Base-by-base conservation (phyloP, 2,888 invertebrate species). In the Gymnosoma rotundatum region DNA sequence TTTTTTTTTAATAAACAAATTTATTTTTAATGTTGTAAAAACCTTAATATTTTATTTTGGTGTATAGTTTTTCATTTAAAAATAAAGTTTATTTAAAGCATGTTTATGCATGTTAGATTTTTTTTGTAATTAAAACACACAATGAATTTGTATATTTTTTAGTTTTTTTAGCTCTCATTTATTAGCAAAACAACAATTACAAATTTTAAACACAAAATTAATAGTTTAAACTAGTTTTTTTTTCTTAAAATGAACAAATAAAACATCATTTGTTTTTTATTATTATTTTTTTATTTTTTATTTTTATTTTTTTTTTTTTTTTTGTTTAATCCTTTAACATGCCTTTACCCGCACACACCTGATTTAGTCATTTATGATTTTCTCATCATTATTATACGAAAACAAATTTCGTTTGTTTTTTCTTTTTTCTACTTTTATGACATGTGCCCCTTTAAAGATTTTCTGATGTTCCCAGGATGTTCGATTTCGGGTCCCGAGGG, bases 401-500 rank as follows among this genome's bases (percentile, higher is more conserved):
- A 82, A 69, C 75, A 64, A 76, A 69, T 70, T 76, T 70, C 75
- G 67, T 83, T 84, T 80, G 64, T 83, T 83, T 83, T 88, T 88
- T 88, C 60, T 86, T 78, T 85, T 83, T 83, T 85, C 78, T 86
- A 79, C 52, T 83, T 87, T 87, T 87, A 83, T 88, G 90, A 88
- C 88, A 86, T 89, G 94, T 94, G 94, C 93, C 94, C 94, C 93
- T 94, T 94, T 94, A 94, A 94, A 94, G 94, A 94, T 93, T 94
- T 94, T 93, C 93, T 94, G 93, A 94, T 94, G 94, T 94, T 94
- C 93, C 94, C 95, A 97, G 97, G 97, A 93, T 97, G 97, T 94
- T 97, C 97, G 92, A 97, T 97, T 94, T 97, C 97, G 93, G 99
- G 99, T 92, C 99, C 99, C 89, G 99, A 99, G 94, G 99, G 99